These are phyloP conservation scores for Mastigias papua DNA, from an alignment of 30 jellyfish, hydroid and myxozoan species.

Conservation along the genomic window DNA sequence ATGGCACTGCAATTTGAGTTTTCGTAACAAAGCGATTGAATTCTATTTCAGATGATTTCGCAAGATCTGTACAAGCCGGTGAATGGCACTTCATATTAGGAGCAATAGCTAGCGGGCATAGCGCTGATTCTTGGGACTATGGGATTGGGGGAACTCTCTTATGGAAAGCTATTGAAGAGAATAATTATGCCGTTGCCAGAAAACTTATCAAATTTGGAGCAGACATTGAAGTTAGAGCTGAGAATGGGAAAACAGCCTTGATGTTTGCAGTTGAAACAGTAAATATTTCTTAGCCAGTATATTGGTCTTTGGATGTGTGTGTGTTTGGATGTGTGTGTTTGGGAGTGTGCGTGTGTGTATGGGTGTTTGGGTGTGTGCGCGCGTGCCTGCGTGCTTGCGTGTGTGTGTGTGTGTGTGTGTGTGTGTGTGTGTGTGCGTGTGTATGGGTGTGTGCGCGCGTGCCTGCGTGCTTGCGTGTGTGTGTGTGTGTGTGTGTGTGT, in stretches of 20 bases:
- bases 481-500: too few species aligned
- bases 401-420: too few species aligned
- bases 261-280: slow-evolving; percentile 88
- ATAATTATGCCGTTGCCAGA: slow-evolving; percentile 32
- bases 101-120: slow-evolving; percentile 53
- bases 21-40: background rate
- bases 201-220: slow-evolving; percentile 77
- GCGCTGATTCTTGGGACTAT: slow-evolving; percentile 55
- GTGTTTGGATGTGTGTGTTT: too few species aligned
- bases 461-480: too few species aligned
- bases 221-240: slow-evolving; percentile 63
- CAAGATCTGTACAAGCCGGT: slow-evolving; percentile 32
- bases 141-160: slow-evolving; percentile 51
- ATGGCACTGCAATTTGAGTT: background rate
- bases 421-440: too few species aligned
- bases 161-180: slow-evolving; percentile 54
- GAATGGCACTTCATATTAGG: slow-evolving; percentile 43
- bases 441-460: too few species aligned
- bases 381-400: too few species aligned
- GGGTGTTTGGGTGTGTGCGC: too few species aligned
- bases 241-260: slow-evolving; percentile 79
- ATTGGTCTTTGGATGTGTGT: too few species aligned
- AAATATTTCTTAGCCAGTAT: too few species aligned
- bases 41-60: slow-evolving; percentile 34
- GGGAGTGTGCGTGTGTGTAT: too few species aligned